Evolutionary conservation across 1,140 invertebrate species (phyloP), one percentile per base, ranked within the genome.

Genomic region (Cotesia typhae): DNA sequence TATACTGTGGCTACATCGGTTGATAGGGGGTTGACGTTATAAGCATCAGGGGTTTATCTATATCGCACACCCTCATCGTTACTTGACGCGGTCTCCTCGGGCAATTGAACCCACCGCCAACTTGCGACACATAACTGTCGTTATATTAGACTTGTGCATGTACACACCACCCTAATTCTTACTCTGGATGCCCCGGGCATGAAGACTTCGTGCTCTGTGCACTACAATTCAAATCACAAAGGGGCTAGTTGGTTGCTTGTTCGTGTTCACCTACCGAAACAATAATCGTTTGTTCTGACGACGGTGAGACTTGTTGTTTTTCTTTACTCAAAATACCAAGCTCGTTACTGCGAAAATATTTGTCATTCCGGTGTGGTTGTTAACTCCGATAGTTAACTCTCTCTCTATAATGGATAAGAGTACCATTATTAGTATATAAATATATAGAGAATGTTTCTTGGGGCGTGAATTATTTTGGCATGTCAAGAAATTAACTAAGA

Each of bases 71-170:
- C 35, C 53, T 9, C 64, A 52, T 38, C 36, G 35, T 63, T 70
- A 57, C 64, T 59, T 10, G 20, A 20, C 71, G 38, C 52, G 59
- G 20, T 68, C 74, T 81, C 77, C 74, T 81, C 80, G 81, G 80
- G 78, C 81, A 83, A 83, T 83, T 83, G 82, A 78, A 81, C 76
- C 70, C 75, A 73, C 41, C 55, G 37, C 55, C 64, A 72, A 67
- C 53, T 72, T 72, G 65, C 65, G 14, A 67, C 71, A 68, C 53
- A 67, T 67, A 67, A 72, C 41, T 20, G n/a, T 17, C 28, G 12
- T 36, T 38, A 41, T 5, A n/a, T 0, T 60, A 35, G 38, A 41
- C 2, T 9, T 47, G 10, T 57, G 5, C 4, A 57, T 57, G 17
- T 57, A 57, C 14, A 57, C 1, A 68, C 28, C 41, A 67, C 17